These are phyloP conservation scores for Coilia nasus DNA, from an alignment of 2,797 vertebrate species.

Conservation along the genomic window DNA sequence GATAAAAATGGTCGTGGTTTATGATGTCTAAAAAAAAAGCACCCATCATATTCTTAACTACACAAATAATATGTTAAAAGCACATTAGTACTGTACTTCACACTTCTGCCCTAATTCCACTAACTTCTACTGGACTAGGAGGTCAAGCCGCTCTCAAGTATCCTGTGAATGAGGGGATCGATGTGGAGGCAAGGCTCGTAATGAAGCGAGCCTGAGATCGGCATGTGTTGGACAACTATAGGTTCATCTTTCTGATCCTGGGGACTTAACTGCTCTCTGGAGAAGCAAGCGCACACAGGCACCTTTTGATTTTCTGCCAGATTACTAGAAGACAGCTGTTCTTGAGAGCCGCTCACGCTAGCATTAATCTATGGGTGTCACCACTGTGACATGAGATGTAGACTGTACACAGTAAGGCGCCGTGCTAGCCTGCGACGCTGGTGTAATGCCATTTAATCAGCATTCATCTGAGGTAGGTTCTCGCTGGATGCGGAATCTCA, in stretches of 20 bases:
- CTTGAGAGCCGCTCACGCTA: neutral
- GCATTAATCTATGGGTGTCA: neutral
- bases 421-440: neutral
- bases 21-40: too few relatives aligned
- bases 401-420: neutral
- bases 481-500: neutral
- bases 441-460: neutral
- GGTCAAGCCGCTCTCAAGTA: neutral
- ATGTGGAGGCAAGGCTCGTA: neutral
- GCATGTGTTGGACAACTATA: neutral
- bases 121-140: too few relatives aligned
- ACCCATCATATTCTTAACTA: too few relatives aligned
- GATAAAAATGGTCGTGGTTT: too few relatives aligned
- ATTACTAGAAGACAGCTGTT: neutral
- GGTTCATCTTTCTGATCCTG: conserved; percentile 35
- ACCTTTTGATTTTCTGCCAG: conserved; percentile 45
- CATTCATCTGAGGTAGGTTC: neutral
- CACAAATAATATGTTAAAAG: too few relatives aligned
- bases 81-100: too few relatives aligned
- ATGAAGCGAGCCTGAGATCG: neutral
- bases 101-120: too few relatives aligned
- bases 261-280: conserved; percentile 12
- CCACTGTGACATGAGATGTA: neutral
- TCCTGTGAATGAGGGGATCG: neutral
- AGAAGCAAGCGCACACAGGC: neutral